Evolutionary conservation across 2,888 invertebrate genomes (phyloP), one percentile per base, ranked within the genome.

Genomic region (Habroteleia sp.): DNA sequence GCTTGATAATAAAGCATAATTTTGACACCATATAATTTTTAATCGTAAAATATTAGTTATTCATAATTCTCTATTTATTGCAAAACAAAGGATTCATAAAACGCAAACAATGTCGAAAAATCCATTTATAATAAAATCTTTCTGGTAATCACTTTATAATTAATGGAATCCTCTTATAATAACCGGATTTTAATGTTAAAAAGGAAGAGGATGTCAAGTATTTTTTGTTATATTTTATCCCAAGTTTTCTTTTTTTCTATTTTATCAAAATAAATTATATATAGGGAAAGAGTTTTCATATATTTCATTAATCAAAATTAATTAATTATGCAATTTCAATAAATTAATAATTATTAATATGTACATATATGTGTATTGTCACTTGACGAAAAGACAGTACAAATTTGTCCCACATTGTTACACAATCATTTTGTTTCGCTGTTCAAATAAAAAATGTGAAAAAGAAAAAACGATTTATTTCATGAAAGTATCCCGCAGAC

Each of bases 1-100:
- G 8, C 60, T 39, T n/a, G 35, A 50, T 69, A 60, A 52, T 13
- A 35, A 35, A 50, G 37, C 39, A 4, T 11, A 44, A 52, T 60
- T 60, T 52, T 52, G 60, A 39, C 62, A 46, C 20, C 14, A 7
- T 48, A 23, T 46, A 17, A 56, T 42, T 41, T 56, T 20, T 11
- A 16, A 39, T 27, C 1, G 8, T 27, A 16, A 27, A 11, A 33
- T 31, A 37, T 52, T 25, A 25, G 2, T 35, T 52, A 33, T 33
- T 20, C 7, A 33, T 23, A 33, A 33, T 13, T 33, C 1, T 29
- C 2, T 6, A 46, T 17, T 11, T 14, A 27, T 31, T 46, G 25
- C 42, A 25, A 25, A 44, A 16, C 16, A 44, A 44, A 29, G 8
- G 10, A 5, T 8, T 1, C 27, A 17, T 17, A 17, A n/a, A 7